Percentiles rank a stretch among this genome's conserved stretches.
These are phyloP conservation scores for Temnothorax longispinosus DNA, from an alignment of 1,140 invertebrate species.

Conservation along the genomic window DNA sequence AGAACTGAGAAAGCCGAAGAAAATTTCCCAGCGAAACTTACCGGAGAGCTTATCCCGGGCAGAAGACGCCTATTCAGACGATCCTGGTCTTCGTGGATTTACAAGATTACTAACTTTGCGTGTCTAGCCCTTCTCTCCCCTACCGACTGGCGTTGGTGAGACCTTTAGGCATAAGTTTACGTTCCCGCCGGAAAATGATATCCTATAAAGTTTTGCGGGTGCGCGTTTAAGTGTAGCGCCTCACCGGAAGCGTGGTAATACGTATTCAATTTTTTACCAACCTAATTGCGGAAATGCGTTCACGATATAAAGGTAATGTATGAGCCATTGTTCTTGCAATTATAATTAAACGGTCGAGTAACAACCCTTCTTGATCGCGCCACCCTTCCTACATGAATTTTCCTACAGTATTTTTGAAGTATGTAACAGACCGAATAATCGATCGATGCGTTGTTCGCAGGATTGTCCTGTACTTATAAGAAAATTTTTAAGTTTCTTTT, in stretches of 20 bases:
- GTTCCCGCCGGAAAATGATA: constrained; percentile 38
- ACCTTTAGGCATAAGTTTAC: constrained; percentile 24
- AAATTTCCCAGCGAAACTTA: constrained; percentile 66
- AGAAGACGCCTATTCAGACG: constrained; percentile 63
- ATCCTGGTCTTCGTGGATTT: constrained; percentile 72
- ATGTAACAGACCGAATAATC: constrained; percentile 36
- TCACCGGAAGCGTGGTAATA: constrained; percentile 44
- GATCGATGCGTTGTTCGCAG: constrained; percentile 31
- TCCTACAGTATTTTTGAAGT: constrained; percentile 46
- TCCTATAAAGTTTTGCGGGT: constrained; percentile 27
- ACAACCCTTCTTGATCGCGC: constrained; percentile 27
- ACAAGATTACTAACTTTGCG: constrained; percentile 74
- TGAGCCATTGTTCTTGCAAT: constrained; percentile 55
- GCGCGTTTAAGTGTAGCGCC: constrained; percentile 22
- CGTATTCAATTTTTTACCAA: constrained; percentile 54
- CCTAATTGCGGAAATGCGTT: constrained; percentile 44
- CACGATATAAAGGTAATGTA: constrained; percentile 56
- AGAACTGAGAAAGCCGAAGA: constrained; percentile 4
- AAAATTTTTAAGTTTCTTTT: constrained; percentile 54
- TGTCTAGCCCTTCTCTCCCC: constrained; percentile 30
- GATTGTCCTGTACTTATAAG: constrained; percentile 13
- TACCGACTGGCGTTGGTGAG: neutral
- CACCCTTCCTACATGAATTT: constrained; percentile 45
- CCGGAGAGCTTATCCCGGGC: constrained; percentile 63
- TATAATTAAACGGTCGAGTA: constrained; percentile 58